phyloP scores from a whole-genome alignment of 2,797 vertebrate species.

The Chaetophractus vellerosus region DNA sequence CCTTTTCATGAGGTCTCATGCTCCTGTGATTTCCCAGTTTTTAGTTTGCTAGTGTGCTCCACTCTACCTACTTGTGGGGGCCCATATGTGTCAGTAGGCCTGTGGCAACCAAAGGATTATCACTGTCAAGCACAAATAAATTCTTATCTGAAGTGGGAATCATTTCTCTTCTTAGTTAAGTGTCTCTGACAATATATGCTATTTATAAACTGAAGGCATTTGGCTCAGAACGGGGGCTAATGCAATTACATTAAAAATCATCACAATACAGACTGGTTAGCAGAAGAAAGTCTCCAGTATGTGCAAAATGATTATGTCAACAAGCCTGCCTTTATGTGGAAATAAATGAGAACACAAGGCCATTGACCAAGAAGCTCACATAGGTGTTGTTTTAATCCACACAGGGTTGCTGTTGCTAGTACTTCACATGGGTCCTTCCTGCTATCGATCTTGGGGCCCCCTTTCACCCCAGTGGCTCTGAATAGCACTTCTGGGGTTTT shows the following conservation, averaged over 20 bases:
- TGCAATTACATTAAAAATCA: constrained; percentile 61
- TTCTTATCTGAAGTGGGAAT: constrained; percentile 31
- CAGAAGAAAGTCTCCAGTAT: background rate
- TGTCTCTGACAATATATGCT: constrained; percentile 51
- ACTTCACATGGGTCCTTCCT: background rate
- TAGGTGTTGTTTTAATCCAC: background rate
- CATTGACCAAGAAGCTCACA: background rate
- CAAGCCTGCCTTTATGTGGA: background rate
- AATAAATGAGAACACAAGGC: background rate
- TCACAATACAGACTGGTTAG: background rate
- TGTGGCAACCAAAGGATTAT: background rate
- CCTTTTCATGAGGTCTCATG: background rate
- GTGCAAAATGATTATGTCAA: background rate
- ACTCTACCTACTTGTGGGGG: background rate
- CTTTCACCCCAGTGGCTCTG: background rate
- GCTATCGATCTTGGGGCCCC: background rate
- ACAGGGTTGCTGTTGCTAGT: background rate
- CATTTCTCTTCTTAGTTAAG: constrained; percentile 39
- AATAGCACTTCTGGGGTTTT: background rate
- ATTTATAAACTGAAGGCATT: constrained; percentile 61
- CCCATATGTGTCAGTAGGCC: background rate
- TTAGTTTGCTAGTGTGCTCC: background rate
- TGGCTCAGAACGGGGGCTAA: constrained; percentile 58
- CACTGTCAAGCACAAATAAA: background rate
- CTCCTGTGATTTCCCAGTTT: background rate